These are phyloP conservation scores for Eurois occulta DNA, from an alignment of 2,888 invertebrate genomes.

Conservation along the genomic window DNA sequence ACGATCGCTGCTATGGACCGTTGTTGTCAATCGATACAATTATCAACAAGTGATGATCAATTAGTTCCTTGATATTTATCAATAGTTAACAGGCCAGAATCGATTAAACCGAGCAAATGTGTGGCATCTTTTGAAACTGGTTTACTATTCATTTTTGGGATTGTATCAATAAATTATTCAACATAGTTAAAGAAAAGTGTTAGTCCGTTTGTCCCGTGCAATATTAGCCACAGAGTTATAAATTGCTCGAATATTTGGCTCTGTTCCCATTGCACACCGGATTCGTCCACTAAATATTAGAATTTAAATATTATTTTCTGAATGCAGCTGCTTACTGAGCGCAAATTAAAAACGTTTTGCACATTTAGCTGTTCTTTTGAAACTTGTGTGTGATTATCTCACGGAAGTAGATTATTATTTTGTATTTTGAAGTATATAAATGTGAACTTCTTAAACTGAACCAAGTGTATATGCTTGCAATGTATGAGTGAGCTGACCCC, in stretches of 20 bases:
- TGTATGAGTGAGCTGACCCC: not conserved
- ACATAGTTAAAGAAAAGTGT: slow-evolving; percentile 3
- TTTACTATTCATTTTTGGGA: not conserved
- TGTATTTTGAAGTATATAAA: not conserved
- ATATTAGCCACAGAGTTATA: slow-evolving; percentile 2
- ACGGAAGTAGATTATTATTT: not conserved
- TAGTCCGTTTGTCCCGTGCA: not conserved
- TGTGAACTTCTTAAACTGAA: not conserved
- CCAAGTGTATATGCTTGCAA: not conserved
- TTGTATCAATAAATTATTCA: not conserved
- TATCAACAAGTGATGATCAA: not conserved
- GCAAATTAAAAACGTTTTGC: slow-evolving; percentile 7
- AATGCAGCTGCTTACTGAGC: slow-evolving; percentile 10
- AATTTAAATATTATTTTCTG: slow-evolving; percentile 4
- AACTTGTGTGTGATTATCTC: slow-evolving; percentile 15
- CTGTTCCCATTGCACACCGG: not conserved
- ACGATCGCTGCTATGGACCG: not conserved
- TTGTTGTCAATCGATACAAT: not conserved
- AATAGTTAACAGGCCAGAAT: not conserved
- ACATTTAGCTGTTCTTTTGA: not conserved
- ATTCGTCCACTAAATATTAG: slow-evolving; percentile 5
- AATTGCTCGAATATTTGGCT: slow-evolving; percentile 11
- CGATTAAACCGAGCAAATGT: not conserved
- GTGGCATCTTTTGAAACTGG: not conserved
- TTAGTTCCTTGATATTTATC: not conserved